Base-by-base conservation (phyloP, 2,113 vertebrate species). In the Corythoichthys intestinalis region DNA sequence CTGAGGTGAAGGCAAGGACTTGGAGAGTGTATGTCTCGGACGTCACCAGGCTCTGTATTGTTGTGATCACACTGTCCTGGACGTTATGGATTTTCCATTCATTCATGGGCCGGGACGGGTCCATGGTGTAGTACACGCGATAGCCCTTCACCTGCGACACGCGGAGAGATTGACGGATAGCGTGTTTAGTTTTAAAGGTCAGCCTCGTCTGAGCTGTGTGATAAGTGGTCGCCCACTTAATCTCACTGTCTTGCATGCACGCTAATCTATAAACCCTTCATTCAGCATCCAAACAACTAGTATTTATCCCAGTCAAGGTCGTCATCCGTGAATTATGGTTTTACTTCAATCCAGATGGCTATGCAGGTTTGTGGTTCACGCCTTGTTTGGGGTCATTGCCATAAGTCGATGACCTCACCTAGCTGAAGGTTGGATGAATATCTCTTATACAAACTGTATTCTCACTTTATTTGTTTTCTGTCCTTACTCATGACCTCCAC, bases 61-160 rank as follows among this genome's bases (percentile, higher is more conserved):
- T 98, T 73, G 96, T 98, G 80, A 99, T 91, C 64, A 95, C 90
- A 66, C 95, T 99, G 90, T 98, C 96, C 0, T 97, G 96, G 74
- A 99, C 95, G 0, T 98, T 98, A 79, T 98, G 95, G 72, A 98
- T 98, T 90, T 94, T 94, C 97, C 97, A 99, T 78, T 94, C 94
- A 77, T 93, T 95, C 80, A 98, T 95, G 0, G 94, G 93, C 52
- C 94, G 91, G 1, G 94, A 94, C 0, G 96, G 95, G 71, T 98
- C 96, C 94, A 96, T 97, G 81, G 96, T 99, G 77, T 98, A 99
- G 62, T 98, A 99, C 0, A 99, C 92, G 0, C 97, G 91, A 74
- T 99, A 99, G 3, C 97, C 97, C 0, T 97, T 95, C 79, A 99
- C 96, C 90, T 97, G 83, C 7, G 60, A 39, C 10, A 60, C 48